Evolutionary conservation across 2,113 vertebrate genomes (phyloP).

Genomic region (Semicossyphus pulcher): DNA sequence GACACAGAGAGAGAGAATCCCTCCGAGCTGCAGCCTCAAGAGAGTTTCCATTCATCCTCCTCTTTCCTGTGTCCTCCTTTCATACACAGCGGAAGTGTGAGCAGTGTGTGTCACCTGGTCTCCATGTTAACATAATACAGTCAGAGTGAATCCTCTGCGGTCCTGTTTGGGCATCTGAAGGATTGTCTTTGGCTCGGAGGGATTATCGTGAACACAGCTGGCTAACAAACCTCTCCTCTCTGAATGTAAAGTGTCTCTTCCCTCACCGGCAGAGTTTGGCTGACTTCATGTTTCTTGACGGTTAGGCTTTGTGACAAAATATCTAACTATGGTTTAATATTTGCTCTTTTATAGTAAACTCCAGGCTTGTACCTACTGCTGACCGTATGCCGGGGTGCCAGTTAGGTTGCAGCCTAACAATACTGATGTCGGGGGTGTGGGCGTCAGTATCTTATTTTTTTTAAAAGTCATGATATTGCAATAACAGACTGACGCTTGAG

Average conservation of each 20-base stretch:
- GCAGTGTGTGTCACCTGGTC: background rate
- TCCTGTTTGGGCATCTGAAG: slow-evolving; percentile 8
- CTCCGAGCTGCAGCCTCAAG: background rate
- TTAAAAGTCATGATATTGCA: too few relatives aligned
- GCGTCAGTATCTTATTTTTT: too few relatives aligned
- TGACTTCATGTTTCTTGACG: too few relatives aligned
- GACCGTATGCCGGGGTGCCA: too few relatives aligned
- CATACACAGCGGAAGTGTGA: background rate
- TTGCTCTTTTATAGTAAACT: too few relatives aligned
- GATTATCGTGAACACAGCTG: background rate
- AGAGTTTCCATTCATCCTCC: background rate
- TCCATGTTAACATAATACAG: background rate
- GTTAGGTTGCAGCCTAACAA: too few relatives aligned
- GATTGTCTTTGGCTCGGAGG: background rate
- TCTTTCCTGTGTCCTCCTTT: background rate
- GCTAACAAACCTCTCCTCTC: background rate
- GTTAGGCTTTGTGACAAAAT: too few relatives aligned
- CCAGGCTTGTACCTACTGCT: too few relatives aligned
- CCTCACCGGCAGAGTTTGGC: too few relatives aligned
- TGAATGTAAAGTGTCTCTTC: background rate
- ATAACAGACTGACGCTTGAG: too few relatives aligned
- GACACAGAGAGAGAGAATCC: background rate
- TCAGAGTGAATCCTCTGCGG: background rate
- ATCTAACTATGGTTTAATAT: too few relatives aligned
- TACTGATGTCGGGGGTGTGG: too few relatives aligned